phyloP scores from a whole-genome alignment of 2,797 vertebrate species.

The Micromesistius poutassou region DNA sequence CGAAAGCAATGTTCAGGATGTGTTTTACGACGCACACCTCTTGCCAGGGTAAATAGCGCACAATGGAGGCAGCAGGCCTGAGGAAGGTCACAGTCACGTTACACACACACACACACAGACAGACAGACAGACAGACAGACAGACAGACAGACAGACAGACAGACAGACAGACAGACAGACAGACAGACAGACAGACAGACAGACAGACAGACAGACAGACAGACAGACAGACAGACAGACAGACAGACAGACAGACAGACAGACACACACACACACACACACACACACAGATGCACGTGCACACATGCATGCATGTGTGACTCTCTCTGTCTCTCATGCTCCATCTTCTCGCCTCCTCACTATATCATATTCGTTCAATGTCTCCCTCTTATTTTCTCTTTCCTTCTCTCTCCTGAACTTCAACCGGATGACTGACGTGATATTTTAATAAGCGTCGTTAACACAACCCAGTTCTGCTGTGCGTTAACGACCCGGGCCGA shows the following conservation, averaged over 20 bases:
- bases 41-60: conserved; percentile 58
- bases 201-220: conserved; percentile 11
- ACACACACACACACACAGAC: conserved; percentile 25
- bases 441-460: too few relatives aligned
- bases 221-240: not conserved
- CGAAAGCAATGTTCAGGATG: conserved; percentile 41
- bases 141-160: not conserved
- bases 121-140: conserved; percentile 11
- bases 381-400: not conserved
- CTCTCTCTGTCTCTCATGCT: conserved; percentile 1
- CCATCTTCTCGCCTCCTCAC: too few relatives aligned
- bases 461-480: too few relatives aligned
- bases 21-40: conserved; percentile 37
- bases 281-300: conserved; percentile 19
- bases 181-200: conserved; percentile 20
- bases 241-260: conserved; percentile 12
- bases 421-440: too few relatives aligned
- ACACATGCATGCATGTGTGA: too few relatives aligned
- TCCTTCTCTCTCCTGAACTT: not conserved
- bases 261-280: conserved; percentile 12
- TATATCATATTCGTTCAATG: not conserved
- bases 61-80: conserved; percentile 41
- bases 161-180: conserved; percentile 11
- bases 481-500: too few relatives aligned
- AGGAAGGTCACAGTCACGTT: conserved; percentile 31